phyloP scores from a whole-genome alignment of 2,113 vertebrate species.

The Equus quagga region DNA sequence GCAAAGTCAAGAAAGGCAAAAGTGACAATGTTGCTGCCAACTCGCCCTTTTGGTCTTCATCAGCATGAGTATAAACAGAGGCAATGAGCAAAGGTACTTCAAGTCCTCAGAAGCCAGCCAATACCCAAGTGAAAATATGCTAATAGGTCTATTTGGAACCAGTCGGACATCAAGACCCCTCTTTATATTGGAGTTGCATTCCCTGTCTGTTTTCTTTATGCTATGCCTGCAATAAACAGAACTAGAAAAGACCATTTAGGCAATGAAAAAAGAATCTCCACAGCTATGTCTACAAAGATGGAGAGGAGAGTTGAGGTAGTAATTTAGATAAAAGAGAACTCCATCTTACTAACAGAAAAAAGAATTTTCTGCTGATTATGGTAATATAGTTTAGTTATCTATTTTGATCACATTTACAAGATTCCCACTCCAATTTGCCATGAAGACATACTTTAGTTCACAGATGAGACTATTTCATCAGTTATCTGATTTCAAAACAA shows the following conservation, averaged over 20 bases:
- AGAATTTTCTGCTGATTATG: neutral
- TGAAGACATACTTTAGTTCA: neutral
- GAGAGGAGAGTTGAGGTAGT: neutral
- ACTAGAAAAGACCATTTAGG: neutral
- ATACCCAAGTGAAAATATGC: neutral
- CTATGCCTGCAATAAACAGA: neutral
- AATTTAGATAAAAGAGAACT: neutral
- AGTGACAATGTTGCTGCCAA: fast-evolving
- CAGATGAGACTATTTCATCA: neutral
- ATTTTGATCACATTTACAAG: neutral
- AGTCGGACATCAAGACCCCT: neutral
- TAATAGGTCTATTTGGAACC: neutral
- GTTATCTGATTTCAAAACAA: slow-evolving; percentile 5
- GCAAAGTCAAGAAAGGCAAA: neutral
- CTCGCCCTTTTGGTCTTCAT: neutral
- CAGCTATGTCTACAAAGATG: neutral
- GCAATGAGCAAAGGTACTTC: neutral
- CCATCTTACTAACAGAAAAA: neutral
- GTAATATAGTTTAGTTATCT: neutral
- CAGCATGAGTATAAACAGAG: neutral
- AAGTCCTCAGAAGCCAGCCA: neutral
- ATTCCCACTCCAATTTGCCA: neutral
- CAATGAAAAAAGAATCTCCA: neutral
- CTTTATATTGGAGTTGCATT: neutral
- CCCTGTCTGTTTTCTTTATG: neutral